Conservation (phyloP, 1,140 invertebrate species). For the Trypoxylus dichotomus region DNA sequence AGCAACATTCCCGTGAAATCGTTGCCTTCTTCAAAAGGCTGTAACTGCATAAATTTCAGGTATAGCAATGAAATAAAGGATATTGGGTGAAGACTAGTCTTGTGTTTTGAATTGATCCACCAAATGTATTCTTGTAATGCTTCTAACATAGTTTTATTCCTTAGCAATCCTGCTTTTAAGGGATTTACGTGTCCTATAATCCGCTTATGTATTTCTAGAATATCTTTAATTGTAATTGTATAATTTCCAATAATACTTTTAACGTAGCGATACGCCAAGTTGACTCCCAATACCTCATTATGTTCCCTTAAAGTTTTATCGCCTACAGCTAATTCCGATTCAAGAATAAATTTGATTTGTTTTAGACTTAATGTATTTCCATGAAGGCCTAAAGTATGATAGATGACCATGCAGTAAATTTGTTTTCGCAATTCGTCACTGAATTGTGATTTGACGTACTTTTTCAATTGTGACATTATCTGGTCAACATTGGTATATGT, state of each 20-base stretch:
- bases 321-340: not conserved
- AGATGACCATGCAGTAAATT: not conserved
- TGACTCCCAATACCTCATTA: conserved; percentile 17
- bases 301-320: conserved; percentile 24
- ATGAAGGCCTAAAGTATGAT: not conserved
- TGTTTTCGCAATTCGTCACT: not conserved
- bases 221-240: not conserved
- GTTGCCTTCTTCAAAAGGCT: conserved; percentile 10
- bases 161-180: not conserved
- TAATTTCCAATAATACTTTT: not conserved
- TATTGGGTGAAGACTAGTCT: not conserved
- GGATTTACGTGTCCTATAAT: conserved; percentile 11
- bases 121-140: not conserved
- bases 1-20: not conserved
- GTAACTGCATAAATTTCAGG: not conserved
- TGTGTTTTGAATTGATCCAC: conserved; percentile 13
- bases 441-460: not conserved
- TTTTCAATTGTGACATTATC: not conserved
- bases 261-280: not conserved
- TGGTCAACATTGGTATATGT: not conserved
- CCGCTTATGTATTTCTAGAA: not conserved
- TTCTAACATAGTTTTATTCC: not conserved
- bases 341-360: not conserved
- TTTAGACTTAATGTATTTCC: conserved; percentile 12
- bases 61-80: not conserved